phyloP scores from a whole-genome alignment of 2,113 vertebrate genomes.

The Leptobrachium ailaonicum region DNA sequence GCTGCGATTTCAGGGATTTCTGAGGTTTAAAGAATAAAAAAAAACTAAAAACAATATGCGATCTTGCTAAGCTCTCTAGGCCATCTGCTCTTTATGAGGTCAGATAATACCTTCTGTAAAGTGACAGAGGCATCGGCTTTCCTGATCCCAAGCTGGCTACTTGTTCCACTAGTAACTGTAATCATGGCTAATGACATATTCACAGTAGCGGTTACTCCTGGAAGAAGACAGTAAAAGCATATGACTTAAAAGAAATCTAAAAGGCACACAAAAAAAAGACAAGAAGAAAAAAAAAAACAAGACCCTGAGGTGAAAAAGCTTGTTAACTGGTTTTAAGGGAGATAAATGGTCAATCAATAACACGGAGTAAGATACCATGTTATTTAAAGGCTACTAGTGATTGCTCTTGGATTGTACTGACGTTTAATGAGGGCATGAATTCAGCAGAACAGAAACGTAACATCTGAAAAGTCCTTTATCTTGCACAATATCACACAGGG shows the following conservation, averaged over 20 bases:
- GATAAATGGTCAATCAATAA: no score
- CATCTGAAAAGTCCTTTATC: no score
- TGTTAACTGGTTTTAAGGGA: no score
- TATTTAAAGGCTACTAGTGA: no score
- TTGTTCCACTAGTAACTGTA: constrained; percentile 13
- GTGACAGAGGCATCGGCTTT: constrained; percentile 4
- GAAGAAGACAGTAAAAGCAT: background rate
- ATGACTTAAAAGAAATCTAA: background rate
- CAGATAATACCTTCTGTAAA: constrained; percentile 20
- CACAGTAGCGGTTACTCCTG: background rate
- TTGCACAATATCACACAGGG: no score
- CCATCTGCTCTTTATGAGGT: constrained; percentile 38
- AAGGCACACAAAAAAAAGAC: no score
- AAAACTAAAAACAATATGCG: constrained; percentile 5
- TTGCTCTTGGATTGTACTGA: no score
- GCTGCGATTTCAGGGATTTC: constrained; percentile 28
- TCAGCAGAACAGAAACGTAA: no score
- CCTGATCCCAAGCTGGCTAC: constrained; percentile 8
- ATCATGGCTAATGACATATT: constrained; percentile 9
- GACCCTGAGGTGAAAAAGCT: no score
- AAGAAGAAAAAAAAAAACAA: no score
- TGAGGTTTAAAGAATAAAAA: constrained; percentile 11
- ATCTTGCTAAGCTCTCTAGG: constrained; percentile 26
- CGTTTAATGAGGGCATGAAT: no score
- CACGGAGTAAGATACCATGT: no score